Evolutionary conservation across 2,888 invertebrate genomes (phyloP), one percentile per base, ranked within the genome.

Genomic region (Adineta ricciae): DNA sequence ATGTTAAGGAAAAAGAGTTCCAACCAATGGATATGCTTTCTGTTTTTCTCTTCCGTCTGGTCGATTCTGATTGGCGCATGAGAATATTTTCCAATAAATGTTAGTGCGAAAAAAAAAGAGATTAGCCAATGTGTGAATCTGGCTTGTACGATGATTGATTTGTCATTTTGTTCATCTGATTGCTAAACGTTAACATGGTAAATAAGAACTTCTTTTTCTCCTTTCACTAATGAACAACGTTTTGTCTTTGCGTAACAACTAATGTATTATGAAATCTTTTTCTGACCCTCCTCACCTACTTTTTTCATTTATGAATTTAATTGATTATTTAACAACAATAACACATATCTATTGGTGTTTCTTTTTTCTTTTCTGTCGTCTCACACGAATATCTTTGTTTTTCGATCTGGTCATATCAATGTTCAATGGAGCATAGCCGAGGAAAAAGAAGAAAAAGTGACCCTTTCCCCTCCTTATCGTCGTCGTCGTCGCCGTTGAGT

Each of bases 271-370:
- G 64, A 64, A 64, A 64, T 64, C 64, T 64, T 64, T 16, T 32
- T 32, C 32, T 27, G 5, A 14, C 32, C 64, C 32, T 11, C 27
- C 32, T 32, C 21, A 27, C 32, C 32, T 64, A 16, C 50, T 50
- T 50, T 64, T 64, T 64, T 64, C 64, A 64, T 64, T 64, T 64
- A 64, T 64, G 32, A 64, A 64, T 64, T 64, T 64, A 64, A 64
- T 64, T 64, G 64, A 64, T 64, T 64, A 64, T 64, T 64, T 64
- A 64, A 64, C 64, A 64, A 64, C 64, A 64, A 64, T 64, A 64
- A 64, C 64, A 64, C 64, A 64, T 46, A 46, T 32, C 64, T 64
- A 64, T 64, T 32, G 64, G 32, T n/a, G 64, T 19, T 64, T 64
- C 27, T 64, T 64, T n/a, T 32, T 64, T 64, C 8, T n/a, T 64